Evolutionary conservation across 2,888 invertebrate species (phyloP).

Genomic region (Trichopoda pennipes): DNA sequence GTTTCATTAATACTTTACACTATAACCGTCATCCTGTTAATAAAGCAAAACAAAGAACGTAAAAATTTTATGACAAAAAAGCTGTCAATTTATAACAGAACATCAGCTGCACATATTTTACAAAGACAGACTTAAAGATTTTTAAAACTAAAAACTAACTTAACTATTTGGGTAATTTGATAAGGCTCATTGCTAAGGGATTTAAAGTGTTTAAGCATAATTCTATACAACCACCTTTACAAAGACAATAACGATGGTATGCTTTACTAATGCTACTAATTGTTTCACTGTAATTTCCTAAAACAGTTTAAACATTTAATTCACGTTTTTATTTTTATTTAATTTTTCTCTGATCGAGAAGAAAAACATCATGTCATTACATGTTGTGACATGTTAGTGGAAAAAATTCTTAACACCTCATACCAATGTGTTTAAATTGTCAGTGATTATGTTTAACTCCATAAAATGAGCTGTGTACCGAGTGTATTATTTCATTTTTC

Average conservation of each 20-base stretch:
- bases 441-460: conserved; percentile 67
- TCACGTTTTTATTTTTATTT: background rate
- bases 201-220: conserved; percentile 31
- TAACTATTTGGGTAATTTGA: conserved; percentile 16
- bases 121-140: background rate
- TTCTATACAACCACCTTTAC: conserved; percentile 1
- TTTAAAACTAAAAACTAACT: conserved; percentile 10
- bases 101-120: background rate
- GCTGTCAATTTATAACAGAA: background rate
- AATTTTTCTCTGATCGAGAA: conserved; percentile 5
- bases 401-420: conserved; percentile 57
- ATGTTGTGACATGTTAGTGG: conserved; percentile 55
- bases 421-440: conserved; percentile 64
- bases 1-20: too few relatives aligned
- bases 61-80: too few relatives aligned
- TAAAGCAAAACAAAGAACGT: too few relatives aligned
- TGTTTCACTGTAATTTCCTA: conserved; percentile 59
- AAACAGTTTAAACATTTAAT: conserved; percentile 48
- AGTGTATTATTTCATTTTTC: conserved; percentile 11
- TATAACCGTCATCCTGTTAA: too few relatives aligned
- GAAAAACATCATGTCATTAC: conserved; percentile 66
- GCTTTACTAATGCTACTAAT: conserved; percentile 48
- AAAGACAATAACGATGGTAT: conserved; percentile 27
- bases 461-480: conserved; percentile 60
- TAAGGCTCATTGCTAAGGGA: conserved; percentile 10